Conservation (phyloP, 2,797 vertebrate genomes). For the Todus mexicanus region DNA sequence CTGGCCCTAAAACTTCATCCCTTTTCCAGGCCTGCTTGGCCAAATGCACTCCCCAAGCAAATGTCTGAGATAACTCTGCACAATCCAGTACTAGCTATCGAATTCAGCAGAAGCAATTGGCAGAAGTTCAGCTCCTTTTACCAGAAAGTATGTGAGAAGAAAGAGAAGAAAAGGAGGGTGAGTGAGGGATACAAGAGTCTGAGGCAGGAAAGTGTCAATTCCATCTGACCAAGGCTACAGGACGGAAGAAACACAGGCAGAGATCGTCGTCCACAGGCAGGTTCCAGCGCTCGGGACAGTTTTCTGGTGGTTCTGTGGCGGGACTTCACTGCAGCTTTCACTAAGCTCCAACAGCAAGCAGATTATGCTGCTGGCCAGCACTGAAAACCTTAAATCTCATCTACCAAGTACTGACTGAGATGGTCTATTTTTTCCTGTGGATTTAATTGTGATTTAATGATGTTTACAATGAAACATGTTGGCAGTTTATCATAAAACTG, state of each 20-base stretch:
- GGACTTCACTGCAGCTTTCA: not conserved
- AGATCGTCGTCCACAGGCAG: not conserved
- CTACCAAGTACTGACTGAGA: not conserved
- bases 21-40: not conserved
- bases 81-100: not conserved
- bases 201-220: not conserved
- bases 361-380: not conserved
- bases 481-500: conserved; percentile 6
- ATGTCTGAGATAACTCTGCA: not conserved
- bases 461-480: conserved; percentile 7
- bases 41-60: not conserved
- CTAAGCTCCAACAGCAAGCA: not conserved
- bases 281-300: not conserved
- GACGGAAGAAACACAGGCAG: not conserved
- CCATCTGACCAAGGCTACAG: not conserved
- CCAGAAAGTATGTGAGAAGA: not conserved
- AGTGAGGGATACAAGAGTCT: not conserved
- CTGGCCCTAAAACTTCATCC: not conserved
- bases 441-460: conserved; percentile 38
- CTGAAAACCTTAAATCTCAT: not conserved
- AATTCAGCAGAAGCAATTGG: not conserved
- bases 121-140: not conserved
- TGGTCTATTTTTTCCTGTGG: not conserved
- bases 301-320: not conserved
- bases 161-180: not conserved